phyloP scores from a whole-genome alignment of 2,888 invertebrate species.

The Yponomeuta malinellus region DNA sequence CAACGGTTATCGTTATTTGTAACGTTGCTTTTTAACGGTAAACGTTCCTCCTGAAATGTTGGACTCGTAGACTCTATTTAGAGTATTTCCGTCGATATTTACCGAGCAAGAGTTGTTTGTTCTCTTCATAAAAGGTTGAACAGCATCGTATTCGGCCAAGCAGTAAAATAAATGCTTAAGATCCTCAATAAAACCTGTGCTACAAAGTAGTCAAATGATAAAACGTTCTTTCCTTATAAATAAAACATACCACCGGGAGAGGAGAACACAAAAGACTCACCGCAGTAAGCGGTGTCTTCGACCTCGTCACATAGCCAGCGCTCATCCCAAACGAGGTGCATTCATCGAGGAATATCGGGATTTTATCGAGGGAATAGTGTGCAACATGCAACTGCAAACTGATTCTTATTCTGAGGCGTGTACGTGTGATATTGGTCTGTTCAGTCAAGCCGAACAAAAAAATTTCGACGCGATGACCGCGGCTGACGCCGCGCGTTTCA shows the following conservation, averaged over 20 bases:
- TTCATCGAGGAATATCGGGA: neutral
- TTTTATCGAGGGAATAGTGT: neutral
- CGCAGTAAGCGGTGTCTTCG: conserved; percentile 1
- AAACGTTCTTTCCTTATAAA: neutral
- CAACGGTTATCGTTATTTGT: conserved; percentile 16
- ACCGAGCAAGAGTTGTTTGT: neutral
- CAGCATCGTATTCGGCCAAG: neutral
- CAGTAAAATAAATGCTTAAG: neutral
- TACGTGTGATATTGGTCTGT: neutral
- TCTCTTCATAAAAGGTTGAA: neutral
- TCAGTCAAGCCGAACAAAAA: neutral
- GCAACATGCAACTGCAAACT: neutral
- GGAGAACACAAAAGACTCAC: neutral
- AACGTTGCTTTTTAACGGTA: conserved; percentile 11
- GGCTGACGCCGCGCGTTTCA: neutral
- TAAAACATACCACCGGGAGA: neutral
- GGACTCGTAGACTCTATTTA: conserved; percentile 11
- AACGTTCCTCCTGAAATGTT: neutral
- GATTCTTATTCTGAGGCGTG: neutral
- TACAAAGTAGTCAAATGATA: neutral
- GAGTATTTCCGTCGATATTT: neutral
- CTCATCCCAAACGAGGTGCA: neutral
- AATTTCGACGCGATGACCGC: neutral
- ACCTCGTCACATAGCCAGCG: neutral
- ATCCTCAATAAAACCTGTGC: neutral